A percentile compares a stretch with the other conserved stretches of the same genome.
Evolutionary conservation across 2,113 vertebrate genomes (phyloP).

Genomic region (Trematocara stigmaticum): DNA sequence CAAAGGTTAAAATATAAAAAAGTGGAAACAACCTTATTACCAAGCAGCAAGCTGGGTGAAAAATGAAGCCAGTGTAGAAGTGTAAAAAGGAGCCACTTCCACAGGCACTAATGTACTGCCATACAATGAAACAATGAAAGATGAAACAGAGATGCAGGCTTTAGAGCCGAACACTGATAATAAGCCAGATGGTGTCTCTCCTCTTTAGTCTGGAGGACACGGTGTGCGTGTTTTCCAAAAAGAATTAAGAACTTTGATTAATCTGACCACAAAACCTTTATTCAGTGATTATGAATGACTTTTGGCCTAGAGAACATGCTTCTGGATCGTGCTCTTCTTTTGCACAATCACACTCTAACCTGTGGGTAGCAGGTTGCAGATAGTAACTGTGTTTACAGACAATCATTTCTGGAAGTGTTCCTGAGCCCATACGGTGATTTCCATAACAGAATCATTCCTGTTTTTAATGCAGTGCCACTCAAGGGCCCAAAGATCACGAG

Average conservation of each 20-base stretch:
- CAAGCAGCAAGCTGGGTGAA: neutral
- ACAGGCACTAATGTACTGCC: neutral
- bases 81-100: neutral
- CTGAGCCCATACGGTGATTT: neutral
- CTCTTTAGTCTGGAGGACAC: neutral
- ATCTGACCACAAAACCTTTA: neutral
- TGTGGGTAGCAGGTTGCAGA: neutral
- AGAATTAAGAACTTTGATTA: fast-evolving
- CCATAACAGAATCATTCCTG: neutral
- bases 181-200: neutral
- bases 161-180: fast-evolving
- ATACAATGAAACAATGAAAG: no score
- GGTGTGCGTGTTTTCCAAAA: neutral
- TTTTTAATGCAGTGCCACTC: neutral
- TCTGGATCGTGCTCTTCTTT: neutral
- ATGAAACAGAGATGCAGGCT: neutral
- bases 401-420: neutral
- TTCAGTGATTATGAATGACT: neutral
- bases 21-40: neutral
- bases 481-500: neutral
- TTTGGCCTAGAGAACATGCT: neutral
- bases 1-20: neutral
- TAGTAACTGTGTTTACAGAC: neutral
- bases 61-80: neutral
- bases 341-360: neutral